Evolutionary conservation across 2,113 vertebrate genomes (phyloP).

Genomic region (Nycticebus coucang): DNA sequence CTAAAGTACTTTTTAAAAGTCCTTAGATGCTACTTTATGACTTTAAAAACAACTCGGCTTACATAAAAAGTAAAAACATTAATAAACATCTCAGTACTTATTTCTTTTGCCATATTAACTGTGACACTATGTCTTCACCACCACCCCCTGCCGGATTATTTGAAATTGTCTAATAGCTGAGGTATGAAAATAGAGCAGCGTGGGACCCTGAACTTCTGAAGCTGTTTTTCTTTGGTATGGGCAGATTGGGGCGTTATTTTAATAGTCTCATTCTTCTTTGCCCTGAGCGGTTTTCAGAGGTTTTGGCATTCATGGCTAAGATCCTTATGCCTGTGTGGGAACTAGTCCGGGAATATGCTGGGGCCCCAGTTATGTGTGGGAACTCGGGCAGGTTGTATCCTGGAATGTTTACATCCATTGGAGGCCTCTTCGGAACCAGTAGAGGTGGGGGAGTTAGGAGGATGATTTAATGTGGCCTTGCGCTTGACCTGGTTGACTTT

Average conservation of each 20-base stretch:
- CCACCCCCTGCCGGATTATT: not conserved
- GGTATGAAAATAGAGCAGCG: not conserved
- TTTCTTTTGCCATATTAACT: not conserved
- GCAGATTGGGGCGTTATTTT: not conserved
- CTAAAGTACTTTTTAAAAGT: not conserved
- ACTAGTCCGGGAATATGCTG: not conserved
- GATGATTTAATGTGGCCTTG: not conserved
- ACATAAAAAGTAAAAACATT: constrained; percentile 12
- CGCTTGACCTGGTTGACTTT: not conserved
- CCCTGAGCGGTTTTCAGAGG: not conserved
- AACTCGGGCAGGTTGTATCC: not conserved
- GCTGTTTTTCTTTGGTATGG: not conserved
- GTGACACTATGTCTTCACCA: not conserved
- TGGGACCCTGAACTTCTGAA: not conserved
- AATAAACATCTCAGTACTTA: not conserved
- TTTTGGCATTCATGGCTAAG: not conserved
- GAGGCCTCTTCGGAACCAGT: not conserved
- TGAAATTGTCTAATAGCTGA: not conserved
- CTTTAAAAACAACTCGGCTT: not conserved
- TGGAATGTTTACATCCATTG: not conserved
- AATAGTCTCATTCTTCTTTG: constrained; percentile 3
- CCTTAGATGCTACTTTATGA: not conserved
- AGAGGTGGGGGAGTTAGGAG: not conserved
- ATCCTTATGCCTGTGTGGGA: not conserved
- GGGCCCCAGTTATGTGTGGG: not conserved